Evolutionary conservation across 2,797 vertebrate species (phyloP), one percentile per base, ranked within the genome.

Genomic region (Smutsia gigantea): DNA sequence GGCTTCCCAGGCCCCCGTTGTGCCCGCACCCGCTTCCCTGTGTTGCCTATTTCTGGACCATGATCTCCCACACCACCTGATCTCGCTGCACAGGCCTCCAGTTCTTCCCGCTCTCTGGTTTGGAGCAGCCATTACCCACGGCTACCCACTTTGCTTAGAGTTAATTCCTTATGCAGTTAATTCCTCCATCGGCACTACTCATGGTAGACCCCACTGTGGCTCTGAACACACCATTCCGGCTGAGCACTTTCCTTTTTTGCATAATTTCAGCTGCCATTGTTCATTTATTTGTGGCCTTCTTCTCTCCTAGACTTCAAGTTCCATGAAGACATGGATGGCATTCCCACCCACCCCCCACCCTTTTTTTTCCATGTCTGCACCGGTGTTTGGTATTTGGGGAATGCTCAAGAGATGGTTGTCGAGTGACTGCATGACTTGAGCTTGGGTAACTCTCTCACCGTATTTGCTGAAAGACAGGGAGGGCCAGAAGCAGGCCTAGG

Each of bases 401-500:
- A 53, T 15, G 18, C 29, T 63, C 64, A 13, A 1, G 11, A 27
- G 49, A 55, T 1, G 10, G 86, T 87, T 88, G 68, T 15, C 86
- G 92, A 95, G 42, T 91, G 87, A 79, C 69, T 92, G 57, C 51
- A 1, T 27, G n/a, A 87, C 29, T 46, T 39, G 39, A 14, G 72
- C 29, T 83, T 46, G 31, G 27, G 42, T 49, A 27, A 51, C 29
- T 10, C 29, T 64, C 42, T 69, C 27, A 4, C 25, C 15, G 3
- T n/a, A 1, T 5, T 11, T 7, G 34, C 68, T 49, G 37, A 27
- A 18, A 64, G 79, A n/a, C 37, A 46, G 27, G 69, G 53, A 61
- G 25, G 64, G 25, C 51, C 46, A 46, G 25, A 57, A 27, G 25
- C 7, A 78, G 74, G 25, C 53, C 19, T 27, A 34, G 51, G 78